phyloP scores from a whole-genome alignment of 2,797 vertebrate genomes.

The Hipposideros larvatus region DNA sequence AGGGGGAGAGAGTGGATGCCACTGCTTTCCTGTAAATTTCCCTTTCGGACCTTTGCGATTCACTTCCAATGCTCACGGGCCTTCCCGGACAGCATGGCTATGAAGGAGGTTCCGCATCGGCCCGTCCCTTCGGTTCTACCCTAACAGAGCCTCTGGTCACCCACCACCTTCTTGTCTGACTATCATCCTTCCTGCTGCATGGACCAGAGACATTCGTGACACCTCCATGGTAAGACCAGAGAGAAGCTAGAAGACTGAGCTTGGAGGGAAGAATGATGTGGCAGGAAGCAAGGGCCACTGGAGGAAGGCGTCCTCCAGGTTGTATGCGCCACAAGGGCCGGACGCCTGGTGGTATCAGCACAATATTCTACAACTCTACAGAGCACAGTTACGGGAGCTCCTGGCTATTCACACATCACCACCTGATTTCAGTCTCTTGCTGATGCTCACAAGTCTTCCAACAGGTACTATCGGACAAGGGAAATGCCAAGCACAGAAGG shows the following conservation, averaged over 20 bases:
- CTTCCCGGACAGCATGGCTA: not conserved
- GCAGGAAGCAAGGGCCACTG: not conserved
- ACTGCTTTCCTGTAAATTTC: not conserved
- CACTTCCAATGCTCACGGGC: not conserved
- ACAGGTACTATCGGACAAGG: not conserved
- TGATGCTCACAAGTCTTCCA: not conserved
- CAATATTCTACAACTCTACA: not conserved
- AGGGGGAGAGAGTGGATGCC: not conserved
- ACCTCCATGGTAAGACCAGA: not conserved
- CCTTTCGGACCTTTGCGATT: not conserved
- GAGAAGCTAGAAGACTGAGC: not conserved
- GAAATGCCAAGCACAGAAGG: not conserved
- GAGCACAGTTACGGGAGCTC: not conserved
- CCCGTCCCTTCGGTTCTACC: not conserved
- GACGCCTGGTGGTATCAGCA: not conserved
- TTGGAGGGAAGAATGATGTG: not conserved
- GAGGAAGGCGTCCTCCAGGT: not conserved
- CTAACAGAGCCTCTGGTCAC: not conserved
- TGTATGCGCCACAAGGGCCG: not conserved
- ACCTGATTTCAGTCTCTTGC: not conserved
- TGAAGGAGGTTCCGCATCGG: not conserved
- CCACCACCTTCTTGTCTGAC: not conserved
- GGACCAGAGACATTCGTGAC: not conserved
- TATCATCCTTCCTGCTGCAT: not conserved
- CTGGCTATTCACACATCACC: not conserved